These are phyloP conservation scores for Oenanthe melanoleuca DNA, from an alignment of 2,113 vertebrate genomes.

Conservation along the genomic window DNA sequence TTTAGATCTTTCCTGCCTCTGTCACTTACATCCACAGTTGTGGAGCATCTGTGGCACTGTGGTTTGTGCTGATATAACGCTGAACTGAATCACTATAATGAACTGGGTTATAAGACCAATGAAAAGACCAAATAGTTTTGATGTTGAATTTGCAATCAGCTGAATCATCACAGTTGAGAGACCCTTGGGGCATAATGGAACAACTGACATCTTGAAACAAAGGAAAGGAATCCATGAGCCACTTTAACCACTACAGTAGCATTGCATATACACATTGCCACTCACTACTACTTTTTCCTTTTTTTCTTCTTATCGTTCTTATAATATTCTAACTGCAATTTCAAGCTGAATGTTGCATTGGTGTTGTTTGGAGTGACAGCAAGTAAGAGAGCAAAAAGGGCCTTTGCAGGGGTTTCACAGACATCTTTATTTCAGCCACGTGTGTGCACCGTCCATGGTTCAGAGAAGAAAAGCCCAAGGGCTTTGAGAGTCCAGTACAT, in stretches of 20 bases:
- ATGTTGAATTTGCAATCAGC: background rate
- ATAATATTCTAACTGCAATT: background rate
- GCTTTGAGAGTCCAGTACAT: too few relatives aligned
- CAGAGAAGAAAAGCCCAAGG: too few relatives aligned
- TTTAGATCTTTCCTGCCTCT: background rate
- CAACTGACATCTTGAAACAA: background rate
- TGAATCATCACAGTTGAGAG: background rate
- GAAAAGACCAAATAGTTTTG: background rate
- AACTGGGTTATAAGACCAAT: background rate
- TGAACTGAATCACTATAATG: background rate
- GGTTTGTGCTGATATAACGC: background rate
- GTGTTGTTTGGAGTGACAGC: too few relatives aligned
- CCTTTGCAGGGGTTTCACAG: too few relatives aligned
- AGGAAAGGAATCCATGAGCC: background rate
- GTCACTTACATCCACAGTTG: background rate
- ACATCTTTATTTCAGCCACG: too few relatives aligned
- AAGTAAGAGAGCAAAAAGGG: too few relatives aligned
- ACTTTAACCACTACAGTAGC: background rate
- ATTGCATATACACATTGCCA: background rate
- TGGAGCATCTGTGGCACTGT: background rate
- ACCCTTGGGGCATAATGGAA: background rate
- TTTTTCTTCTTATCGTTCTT: background rate
- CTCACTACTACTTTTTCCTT: background rate
- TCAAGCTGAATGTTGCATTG: too few relatives aligned
- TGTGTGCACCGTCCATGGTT: too few relatives aligned